These are phyloP conservation scores for Cyprinodon diabolis DNA, from an alignment of 2,797 vertebrate genomes.

Conservation along the genomic window DNA sequence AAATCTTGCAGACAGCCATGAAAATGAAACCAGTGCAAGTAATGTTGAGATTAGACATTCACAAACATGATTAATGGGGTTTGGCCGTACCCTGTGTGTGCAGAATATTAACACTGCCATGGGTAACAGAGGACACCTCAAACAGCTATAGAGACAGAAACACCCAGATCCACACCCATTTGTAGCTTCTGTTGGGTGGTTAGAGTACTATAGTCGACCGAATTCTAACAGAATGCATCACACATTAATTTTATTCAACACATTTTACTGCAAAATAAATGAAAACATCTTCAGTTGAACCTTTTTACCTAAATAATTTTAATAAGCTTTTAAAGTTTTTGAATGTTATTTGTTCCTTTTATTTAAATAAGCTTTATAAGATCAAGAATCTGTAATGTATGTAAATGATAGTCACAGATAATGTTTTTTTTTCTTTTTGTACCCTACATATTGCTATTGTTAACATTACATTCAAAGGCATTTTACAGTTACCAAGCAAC, in stretches of 20 bases:
- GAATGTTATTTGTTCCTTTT: neutral
- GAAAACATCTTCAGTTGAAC: conserved; percentile 17
- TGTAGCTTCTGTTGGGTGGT: conserved; percentile 40
- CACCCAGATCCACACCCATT: conserved; percentile 31
- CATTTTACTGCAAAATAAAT: conserved; percentile 19
- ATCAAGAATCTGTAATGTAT: conserved; percentile 1
- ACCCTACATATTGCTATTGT: conserved; percentile 40
- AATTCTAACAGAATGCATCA: conserved; percentile 19
- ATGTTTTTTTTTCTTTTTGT: conserved; percentile 15
- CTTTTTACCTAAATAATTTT: conserved; percentile 2
- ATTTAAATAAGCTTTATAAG: conserved; percentile 2
- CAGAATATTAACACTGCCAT: conserved; percentile 79
- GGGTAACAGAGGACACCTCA: conserved; percentile 64
- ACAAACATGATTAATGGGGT: conserved; percentile 85
- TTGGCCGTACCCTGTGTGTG: conserved; percentile 70
- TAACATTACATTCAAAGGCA: conserved; percentile 54
- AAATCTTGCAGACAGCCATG: conserved; percentile 84
- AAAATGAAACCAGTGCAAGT: conserved; percentile 83
- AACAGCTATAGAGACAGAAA: conserved; percentile 39
- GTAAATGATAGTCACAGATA: conserved; percentile 26
- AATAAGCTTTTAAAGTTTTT: conserved; percentile 1
- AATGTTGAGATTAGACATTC: conserved; percentile 85
- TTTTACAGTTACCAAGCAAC: conserved; percentile 70
- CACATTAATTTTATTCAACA: conserved; percentile 22
- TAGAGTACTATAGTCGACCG: conserved; percentile 26